These are phyloP conservation scores for Phalanger gymnotis DNA, from an alignment of 2,797 vertebrate species.

Conservation along the genomic window DNA sequence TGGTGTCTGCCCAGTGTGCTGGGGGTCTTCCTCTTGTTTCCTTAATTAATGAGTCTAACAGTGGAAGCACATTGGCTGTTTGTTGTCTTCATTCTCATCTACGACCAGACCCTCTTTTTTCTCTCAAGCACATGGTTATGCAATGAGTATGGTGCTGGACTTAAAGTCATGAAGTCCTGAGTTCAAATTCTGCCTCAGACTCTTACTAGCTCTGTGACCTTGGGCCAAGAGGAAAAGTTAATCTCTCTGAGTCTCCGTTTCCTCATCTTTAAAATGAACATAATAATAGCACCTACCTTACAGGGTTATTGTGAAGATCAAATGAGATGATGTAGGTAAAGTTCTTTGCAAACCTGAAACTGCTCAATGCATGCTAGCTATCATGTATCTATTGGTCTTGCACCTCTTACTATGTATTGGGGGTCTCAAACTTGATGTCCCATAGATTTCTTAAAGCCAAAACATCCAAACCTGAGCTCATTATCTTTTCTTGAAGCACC, in stretches of 20 bases:
- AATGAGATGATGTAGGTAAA: neutral
- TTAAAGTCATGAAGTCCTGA: neutral
- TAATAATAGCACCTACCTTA: neutral
- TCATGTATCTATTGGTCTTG: no score
- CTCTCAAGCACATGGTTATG: neutral
- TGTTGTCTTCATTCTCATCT: neutral
- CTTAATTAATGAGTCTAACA: neutral
- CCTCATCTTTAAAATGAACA: neutral
- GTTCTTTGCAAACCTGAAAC: no score
- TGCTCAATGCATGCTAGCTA: no score
- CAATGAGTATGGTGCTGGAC: neutral
- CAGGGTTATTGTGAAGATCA: neutral
- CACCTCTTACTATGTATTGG: no score
- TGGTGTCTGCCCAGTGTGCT: neutral
- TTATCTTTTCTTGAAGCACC: no score
- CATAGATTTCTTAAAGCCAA: no score
- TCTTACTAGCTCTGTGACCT: neutral
- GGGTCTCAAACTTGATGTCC: no score
- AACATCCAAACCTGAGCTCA: no score
- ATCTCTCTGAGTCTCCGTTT: neutral
- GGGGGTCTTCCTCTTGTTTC: neutral
- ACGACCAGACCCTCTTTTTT: neutral
- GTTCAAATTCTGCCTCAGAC: neutral
- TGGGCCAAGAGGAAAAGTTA: no score
- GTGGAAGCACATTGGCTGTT: neutral